Evolutionary conservation across 2,113 vertebrate species (phyloP).

Genomic region (Sander vitreus): DNA sequence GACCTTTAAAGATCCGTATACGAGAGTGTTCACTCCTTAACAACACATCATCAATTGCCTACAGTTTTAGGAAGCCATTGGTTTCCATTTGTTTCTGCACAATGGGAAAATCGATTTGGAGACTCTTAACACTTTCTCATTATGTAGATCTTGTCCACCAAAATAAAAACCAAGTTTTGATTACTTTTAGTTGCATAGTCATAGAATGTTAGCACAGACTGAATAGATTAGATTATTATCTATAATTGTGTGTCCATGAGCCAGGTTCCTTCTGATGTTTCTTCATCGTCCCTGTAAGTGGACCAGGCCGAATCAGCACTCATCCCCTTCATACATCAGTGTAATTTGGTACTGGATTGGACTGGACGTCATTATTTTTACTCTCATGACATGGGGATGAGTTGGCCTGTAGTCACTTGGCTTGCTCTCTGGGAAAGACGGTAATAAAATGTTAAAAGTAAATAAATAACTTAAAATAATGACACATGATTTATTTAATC

Average conservation of each 20-base stretch:
- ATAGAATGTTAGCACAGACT: too few species aligned
- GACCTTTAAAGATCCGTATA: too few species aligned
- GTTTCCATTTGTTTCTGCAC: neutral
- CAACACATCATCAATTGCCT: neutral
- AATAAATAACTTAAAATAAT: neutral
- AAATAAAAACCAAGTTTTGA: neutral
- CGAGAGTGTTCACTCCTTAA: too few species aligned
- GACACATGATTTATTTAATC: neutral
- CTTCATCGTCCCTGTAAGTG: neutral
- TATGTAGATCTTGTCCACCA: too few species aligned
- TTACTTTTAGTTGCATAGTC: neutral
- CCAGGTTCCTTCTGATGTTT: neutral
- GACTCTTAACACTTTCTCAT: neutral
- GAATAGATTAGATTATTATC: too few species aligned
- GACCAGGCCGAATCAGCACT: neutral
- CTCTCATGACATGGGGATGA: neutral
- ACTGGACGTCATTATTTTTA: neutral
- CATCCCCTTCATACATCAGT: neutral
- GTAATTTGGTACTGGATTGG: neutral
- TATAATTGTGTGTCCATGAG: too few species aligned
- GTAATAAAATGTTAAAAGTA: neutral
- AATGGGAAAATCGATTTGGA: neutral
- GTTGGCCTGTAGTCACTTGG: neutral
- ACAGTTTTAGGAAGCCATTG: neutral
- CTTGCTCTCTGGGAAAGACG: neutral